A percentile compares a stretch with the other conserved stretches of the same genome.
Conservation (phyloP, 2,797 vertebrate genomes). For the Acridotheres tristis region DNA sequence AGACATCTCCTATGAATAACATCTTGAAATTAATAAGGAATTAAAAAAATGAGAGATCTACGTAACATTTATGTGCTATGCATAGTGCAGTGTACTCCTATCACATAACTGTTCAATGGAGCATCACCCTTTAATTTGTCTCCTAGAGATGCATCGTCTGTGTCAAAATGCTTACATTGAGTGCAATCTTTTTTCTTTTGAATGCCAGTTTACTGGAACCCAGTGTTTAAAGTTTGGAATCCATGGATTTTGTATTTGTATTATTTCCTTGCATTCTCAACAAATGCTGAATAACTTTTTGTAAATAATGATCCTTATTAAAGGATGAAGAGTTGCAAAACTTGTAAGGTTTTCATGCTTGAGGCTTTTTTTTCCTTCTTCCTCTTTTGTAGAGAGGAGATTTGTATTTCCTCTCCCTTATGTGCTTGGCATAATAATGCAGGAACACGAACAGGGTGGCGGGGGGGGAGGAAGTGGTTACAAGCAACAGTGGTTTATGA, state of each 20-base stretch:
- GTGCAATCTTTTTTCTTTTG: not conserved
- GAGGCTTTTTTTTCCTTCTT: not conserved
- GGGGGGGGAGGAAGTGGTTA: not conserved
- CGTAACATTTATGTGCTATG: not conserved
- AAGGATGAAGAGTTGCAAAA: conserved; percentile 19
- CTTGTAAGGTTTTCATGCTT: not conserved
- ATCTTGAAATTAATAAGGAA: not conserved
- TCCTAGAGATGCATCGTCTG: not conserved
- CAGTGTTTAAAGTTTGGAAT: not conserved
- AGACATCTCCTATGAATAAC: not conserved
- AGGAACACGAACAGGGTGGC: not conserved
- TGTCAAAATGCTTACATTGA: not conserved
- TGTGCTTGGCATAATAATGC: conserved; percentile 34
- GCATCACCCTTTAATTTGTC: not conserved
- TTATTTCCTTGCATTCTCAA: not conserved
- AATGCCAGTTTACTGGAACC: not conserved
- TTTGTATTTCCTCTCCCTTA: conserved; percentile 44
- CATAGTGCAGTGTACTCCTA: not conserved
- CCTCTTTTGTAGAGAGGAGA: not conserved
- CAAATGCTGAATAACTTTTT: not conserved
- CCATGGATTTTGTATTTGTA: not conserved
- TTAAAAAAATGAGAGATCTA: not conserved
- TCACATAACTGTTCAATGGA: not conserved
- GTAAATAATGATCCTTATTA: not conserved
- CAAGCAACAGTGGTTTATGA: not conserved